These are phyloP conservation scores for Therioaphis trifolii DNA, from an alignment of 2,888 invertebrate genomes.

Conservation along the genomic window DNA sequence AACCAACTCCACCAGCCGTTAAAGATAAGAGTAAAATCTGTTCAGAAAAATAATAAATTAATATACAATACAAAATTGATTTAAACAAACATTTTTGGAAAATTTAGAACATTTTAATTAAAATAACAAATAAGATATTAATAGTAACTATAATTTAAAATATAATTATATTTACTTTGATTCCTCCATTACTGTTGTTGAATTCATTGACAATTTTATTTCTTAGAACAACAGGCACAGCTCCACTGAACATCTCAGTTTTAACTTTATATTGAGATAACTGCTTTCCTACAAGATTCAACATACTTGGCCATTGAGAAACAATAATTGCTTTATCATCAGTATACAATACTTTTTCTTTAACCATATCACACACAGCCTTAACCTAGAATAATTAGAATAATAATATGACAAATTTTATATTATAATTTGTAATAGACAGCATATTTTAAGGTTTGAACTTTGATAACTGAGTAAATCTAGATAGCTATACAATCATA, in stretches of 20 bases:
- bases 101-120: no score
- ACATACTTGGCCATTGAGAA: conserved; percentile 91
- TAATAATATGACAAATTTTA: background rate
- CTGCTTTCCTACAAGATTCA: conserved; percentile 78
- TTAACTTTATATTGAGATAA: conserved; percentile 72
- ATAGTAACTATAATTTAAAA: background rate
- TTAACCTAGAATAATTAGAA: conserved; percentile 69
- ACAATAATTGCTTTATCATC: conserved; percentile 85
- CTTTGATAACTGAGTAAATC: no score
- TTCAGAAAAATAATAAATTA: background rate
- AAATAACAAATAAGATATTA: background rate
- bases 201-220: conserved; percentile 78
- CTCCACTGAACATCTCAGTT: conserved; percentile 80
- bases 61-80: background rate
- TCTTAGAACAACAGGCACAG: conserved; percentile 78
- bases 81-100: no score
- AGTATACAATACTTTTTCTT: conserved; percentile 70
- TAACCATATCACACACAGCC: conserved; percentile 73
- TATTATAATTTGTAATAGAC: no score
- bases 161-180: conserved; percentile 71
- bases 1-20: conserved; percentile 94
- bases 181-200: conserved; percentile 74
- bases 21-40: conserved; percentile 80
- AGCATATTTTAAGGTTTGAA: no score
- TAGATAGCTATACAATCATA: no score